Base-by-base conservation (phyloP, 2,113 vertebrate genomes). In the Alligator sinensis region DNA sequence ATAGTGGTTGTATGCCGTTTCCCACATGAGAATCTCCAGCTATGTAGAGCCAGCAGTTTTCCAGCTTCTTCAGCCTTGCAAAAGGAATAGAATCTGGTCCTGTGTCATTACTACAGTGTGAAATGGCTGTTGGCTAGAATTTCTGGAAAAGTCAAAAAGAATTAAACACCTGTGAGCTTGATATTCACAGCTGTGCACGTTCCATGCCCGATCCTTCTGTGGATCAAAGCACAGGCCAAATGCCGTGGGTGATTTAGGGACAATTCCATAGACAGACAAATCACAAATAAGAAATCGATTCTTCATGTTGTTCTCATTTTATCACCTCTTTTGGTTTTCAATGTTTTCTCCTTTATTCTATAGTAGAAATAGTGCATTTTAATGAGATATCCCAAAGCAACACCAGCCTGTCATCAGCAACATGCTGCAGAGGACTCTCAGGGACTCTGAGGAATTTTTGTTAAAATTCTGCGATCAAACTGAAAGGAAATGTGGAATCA, bases 321-420 rank as follows among this genome's bases (percentile, higher is more conserved):
- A 78, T 78, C 57, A 60, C n/a, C 57, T 59, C 57, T 78, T 78
- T 17, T 70, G 28, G 17, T 21, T 30, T 77, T 6, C n/a, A 70
- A 13, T 62, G 12, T 9, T 61, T 11, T 0, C 7, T 85, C 28
- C 38, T 28, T 34, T 70, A 5, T 82, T 80, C 58, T 76, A 16
- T 16, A 12, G 30, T 21, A n/a, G 1, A 34, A 57, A 34, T 1
- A 12, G 9, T 22, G 47, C 0, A 0, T 72, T 63, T 79, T 82
- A 64, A 83, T 16, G 10, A 72, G 11, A 25, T 76, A 17, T 6
- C 30, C 14, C 74, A 64, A 57, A 11, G 19, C 22, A 75, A 16
- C 61, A 85, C 2, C 6, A 9, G 21, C 30, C 11, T 54, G 6
- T 61, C 61, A 61, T 27, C 58, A 84, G 38, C 80, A 30, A 10